Base-by-base conservation (phyloP, 2,888 invertebrate species). In the Thera obeliscata region DNA sequence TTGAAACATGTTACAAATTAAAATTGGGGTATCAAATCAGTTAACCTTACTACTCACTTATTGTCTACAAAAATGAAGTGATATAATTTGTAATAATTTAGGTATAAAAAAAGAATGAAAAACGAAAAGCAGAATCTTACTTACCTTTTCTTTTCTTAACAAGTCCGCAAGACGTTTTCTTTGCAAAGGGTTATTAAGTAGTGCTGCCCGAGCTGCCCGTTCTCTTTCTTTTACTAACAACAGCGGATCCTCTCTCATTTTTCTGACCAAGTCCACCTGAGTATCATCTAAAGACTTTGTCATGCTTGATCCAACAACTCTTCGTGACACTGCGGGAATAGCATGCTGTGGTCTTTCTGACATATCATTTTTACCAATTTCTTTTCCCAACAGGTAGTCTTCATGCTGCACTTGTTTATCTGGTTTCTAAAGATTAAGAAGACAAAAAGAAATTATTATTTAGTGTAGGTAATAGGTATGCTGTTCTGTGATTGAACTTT, bases 171-270 rank as follows among this genome's bases (percentile, higher is more conserved):
- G 91, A 81, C 97, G 96, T 75, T 98, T 98, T 75, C 99, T 91
- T 87, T 98, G 98, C 0, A 99, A 95, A 0, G 99, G 99, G 94
- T 99, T 99, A 78, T 98, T 97, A 3, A 99, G 87, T 48, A 99
- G 93, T 68, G 97, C 96, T 68, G 96, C 96, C 52, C 97, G 94
- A 0, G 97, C 96, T 81, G 99, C 98, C 83, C 98, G 96, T 90
- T 99, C 98, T 64, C 97, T 95, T 82, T 98, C 97, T 79, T 97
- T 97, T 6, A 99, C 98, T 2, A 97, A 95, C 83, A 98, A 96
- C 50, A 99, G 88, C 0, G 99, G 99, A 94, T 99, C 99, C 87
- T 99, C 99, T 83, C 98, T 95, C 72, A 98, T 94, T 90, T 99
- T 99, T 33, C 98, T 95, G 56, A 95, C 96, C 80, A 98, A 94